Evolutionary conservation across 2,113 vertebrate genomes (phyloP).

Genomic region (Micromys minutus): DNA sequence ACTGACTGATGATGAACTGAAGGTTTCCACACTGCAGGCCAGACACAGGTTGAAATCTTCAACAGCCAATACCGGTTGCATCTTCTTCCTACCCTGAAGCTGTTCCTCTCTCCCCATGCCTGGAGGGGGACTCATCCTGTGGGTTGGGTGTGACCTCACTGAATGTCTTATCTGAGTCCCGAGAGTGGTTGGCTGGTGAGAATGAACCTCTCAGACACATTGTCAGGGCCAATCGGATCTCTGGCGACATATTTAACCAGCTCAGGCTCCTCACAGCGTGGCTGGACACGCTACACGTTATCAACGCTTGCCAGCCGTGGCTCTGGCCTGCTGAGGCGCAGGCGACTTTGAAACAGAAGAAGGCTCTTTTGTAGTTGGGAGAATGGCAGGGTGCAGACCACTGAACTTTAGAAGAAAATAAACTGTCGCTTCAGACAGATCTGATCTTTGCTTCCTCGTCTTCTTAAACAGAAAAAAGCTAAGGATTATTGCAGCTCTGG

Average conservation of each 20-base stretch:
- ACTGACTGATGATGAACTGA: not conserved
- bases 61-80: not conserved
- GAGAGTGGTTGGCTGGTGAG: conserved; percentile 11
- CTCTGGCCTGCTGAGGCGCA: not conserved
- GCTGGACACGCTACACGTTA: not conserved
- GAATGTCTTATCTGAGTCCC: conserved; percentile 64
- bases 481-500: not conserved
- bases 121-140: rapidly evolving
- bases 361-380: conserved; percentile 29
- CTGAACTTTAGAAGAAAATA: not conserved
- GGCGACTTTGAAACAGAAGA: conserved; percentile 59
- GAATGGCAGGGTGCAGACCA: not conserved
- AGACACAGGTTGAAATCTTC: not conserved
- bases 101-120: not conserved
- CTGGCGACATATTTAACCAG: conserved; percentile 26
- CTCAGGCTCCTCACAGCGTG: rapidly evolving
- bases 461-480: not conserved
- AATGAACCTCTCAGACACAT: conserved; percentile 57
- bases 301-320: conserved; percentile 21
- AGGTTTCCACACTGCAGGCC: rapidly evolving
- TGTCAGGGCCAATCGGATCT: conserved; percentile 45
- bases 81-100: not conserved
- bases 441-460: conserved; percentile 26
- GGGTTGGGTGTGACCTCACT: not conserved
- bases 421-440: not conserved